A percentile compares a stretch with the other conserved stretches of the same genome.
phyloP scores from a whole-genome alignment of 2,113 vertebrate genomes.

The Ceyx cyanopectus region DNA sequence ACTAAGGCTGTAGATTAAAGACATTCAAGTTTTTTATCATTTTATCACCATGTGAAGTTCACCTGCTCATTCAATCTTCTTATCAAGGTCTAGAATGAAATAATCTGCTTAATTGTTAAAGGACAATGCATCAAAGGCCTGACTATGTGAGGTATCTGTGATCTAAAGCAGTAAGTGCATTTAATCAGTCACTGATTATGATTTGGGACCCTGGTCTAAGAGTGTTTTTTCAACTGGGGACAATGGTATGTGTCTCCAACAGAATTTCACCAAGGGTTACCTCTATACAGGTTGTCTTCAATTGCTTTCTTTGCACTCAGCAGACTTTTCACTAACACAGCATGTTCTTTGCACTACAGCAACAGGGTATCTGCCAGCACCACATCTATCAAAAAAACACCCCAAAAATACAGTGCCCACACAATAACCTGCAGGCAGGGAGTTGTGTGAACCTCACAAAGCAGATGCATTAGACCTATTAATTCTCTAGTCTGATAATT shows the following conservation, averaged over 20 bases:
- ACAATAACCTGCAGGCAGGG: not conserved
- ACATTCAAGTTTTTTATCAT: not conserved
- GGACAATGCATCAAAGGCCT: not conserved
- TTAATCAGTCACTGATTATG: not conserved
- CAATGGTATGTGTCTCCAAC: not conserved
- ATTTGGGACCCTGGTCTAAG: not conserved
- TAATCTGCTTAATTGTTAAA: not conserved
- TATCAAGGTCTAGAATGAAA: not conserved
- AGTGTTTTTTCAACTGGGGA: not conserved
- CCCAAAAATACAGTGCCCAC: not conserved
- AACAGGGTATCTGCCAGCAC: not conserved
- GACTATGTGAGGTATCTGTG: not conserved
- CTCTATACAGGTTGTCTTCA: not conserved
- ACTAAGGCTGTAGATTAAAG: not conserved
- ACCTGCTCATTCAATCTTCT: not conserved
- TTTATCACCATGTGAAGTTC: not conserved
- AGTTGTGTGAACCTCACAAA: not conserved
- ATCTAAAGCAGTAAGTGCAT: not conserved
- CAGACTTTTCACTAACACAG: not conserved
- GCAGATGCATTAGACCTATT: constrained; percentile 18
- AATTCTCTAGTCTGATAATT: constrained; percentile 31
- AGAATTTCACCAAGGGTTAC: not conserved
- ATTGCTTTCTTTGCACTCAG: not conserved
- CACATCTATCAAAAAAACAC: not conserved
- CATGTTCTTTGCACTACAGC: not conserved